Base-by-base conservation (phyloP, 2,888 invertebrate species). In the Panzeria rudis region DNA sequence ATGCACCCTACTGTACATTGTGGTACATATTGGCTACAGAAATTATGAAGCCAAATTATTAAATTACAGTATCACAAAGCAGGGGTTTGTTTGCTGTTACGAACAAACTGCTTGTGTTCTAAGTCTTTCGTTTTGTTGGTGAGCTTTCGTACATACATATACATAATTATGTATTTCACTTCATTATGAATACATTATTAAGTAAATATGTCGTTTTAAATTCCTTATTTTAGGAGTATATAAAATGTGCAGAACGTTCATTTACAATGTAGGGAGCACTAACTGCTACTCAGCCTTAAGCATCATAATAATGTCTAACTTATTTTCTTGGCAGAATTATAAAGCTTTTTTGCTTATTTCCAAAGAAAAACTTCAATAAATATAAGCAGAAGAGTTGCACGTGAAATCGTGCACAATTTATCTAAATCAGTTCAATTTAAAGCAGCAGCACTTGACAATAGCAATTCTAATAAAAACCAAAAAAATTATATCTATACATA, bases 371-470 rank as follows among this genome's bases (percentile, higher is more conserved):
- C 82, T 59, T 83, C 59, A 72, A 72, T 77, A 77, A 82, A 64
- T 71, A 71, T 59, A 72, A 75, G 82, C 76, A 81, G 82, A 82
- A 82, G 85, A 85, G 82, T 73, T 85, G 85, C 85, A 85, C 85
- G 82, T 85, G 85, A 85, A 85, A 85, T 85, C 85, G 85, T 85
- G 85, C 85, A 85, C 85, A 82, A 85, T 85, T 85, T 85, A 85
- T 85, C 85, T 85, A 85, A 85, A 85, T 85, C 85, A 79, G 85
- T 85, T 85, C 85, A 85, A 82, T 85, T 85, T 82, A 82, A 85
- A 82, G 85, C 82, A 75, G 71, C 85, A 82, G 78, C 85, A 85
- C 85, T 82, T 85, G 84, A 85, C 82, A 85, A 85, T 78, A 75
- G 77, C 68, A 78, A 78, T 73, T 73, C 73, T 73, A 13, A 64